Base-by-base conservation (phyloP, 53 echinoderm and acorn worm species). In the Astropecten irregularis region DNA sequence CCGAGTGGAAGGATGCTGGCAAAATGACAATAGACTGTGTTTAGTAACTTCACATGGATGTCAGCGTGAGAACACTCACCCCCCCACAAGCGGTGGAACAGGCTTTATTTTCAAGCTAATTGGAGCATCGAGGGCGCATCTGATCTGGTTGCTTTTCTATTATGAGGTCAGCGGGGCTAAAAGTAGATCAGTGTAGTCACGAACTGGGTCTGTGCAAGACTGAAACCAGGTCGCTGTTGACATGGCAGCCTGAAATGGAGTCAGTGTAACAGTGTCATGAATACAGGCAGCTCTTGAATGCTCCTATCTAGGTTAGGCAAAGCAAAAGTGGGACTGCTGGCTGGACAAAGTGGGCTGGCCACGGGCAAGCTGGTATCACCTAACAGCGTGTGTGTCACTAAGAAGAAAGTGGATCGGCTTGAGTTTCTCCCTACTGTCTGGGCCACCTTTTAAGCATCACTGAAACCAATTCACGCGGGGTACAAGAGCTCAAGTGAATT, bases 161-260 rank as follows among this genome's bases (percentile, higher is more conserved):
- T 85, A 91, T 87, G 87, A 88, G 91, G 91, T 91, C 91, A 87
- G 65, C 69, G 77, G 81, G 88, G 79, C 81, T 72, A 83, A 84
- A 92, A 88, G 85, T 92, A 85, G 92, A 92, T 71, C 92, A 92
- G 74, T 62, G 70, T 54, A 73, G 85, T 81, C 72, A 81, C 85
- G 84, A 92, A 92, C 85, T 92, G 73, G 92, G 92, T 88, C 85
- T 77, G 68, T 70, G 88, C 68, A 38, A 85, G 77, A 85, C 83
- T 64, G 85, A 88, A 88, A 85, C 68, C 84, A 83, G 91, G 91
- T 84, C 88, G 81, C 68, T 87, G 87, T 88, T 84, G 88, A 88
- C 91, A 88, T 76, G 83, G 84, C 88, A 33, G 83, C 76, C 88
- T 57, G 84, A 91, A 91, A 91, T 88, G 84, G 84, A 91, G 91